A percentile compares a stretch with the other conserved stretches of the same genome.
These are phyloP conservation scores for Coelopa frigida DNA, from an alignment of 1,140 invertebrate species.

Conservation along the genomic window DNA sequence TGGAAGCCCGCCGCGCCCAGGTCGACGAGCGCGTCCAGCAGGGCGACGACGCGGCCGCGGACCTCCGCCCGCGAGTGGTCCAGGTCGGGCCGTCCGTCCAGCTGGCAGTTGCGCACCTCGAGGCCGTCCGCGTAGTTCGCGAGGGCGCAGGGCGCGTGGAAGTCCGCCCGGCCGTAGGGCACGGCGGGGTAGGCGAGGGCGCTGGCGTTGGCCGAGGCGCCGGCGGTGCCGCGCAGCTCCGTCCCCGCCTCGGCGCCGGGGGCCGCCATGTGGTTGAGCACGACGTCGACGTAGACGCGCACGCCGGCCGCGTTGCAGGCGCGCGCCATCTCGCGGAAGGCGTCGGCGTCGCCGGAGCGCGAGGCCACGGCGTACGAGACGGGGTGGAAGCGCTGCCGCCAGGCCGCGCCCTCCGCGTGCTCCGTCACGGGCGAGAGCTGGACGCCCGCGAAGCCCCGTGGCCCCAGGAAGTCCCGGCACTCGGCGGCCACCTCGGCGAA, in stretches of 20 bases:
- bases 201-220: constrained; percentile 49
- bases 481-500: constrained; percentile 58
- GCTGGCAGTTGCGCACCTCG: constrained; percentile 64
- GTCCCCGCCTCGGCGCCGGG: constrained; percentile 15
- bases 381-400: constrained; percentile 80
- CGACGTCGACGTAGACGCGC: constrained; percentile 71
- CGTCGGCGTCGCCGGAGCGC: constrained; percentile 61
- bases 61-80: constrained; percentile 61
- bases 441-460: constrained; percentile 60
- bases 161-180: constrained; percentile 51
- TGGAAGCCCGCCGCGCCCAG: constrained; percentile 77
- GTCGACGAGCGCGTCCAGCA: constrained; percentile 63
- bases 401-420: constrained; percentile 28
- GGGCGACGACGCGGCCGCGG: constrained; percentile 57
- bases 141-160: constrained; percentile 53
- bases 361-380: constrained; percentile 70
- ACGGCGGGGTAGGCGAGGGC: constrained; percentile 51
- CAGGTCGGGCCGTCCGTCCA: constrained; percentile 66
- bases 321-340: constrained; percentile 64
- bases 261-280: constrained; percentile 78
- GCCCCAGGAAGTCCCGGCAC: constrained; percentile 60
- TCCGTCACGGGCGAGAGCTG: constrained; percentile 14
- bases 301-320: constrained; percentile 63
- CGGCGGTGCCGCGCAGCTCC: constrained; percentile 49
- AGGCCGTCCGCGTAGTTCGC: constrained; percentile 44